Evolutionary conservation across 2,888 invertebrate species (phyloP).

Genomic region (Chouioia cunea): DNA sequence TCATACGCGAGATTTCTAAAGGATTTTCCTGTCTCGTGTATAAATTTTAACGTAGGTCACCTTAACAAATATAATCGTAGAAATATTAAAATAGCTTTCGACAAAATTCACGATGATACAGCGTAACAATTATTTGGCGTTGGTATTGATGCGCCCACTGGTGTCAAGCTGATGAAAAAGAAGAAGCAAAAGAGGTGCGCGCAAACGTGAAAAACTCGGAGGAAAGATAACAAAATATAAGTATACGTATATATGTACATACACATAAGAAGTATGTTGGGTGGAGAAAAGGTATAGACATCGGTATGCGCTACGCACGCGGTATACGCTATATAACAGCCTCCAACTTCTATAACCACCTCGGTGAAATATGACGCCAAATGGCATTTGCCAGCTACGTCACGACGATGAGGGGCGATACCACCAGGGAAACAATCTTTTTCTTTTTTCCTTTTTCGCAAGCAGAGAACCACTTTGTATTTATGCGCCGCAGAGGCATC

Average conservation of each 20-base stretch:
- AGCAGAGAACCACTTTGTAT: constrained; percentile 7
- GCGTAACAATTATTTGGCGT: no score
- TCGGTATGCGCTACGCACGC: constrained; percentile 52
- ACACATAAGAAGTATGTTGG: background rate
- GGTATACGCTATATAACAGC: background rate
- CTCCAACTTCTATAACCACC: constrained; percentile 53
- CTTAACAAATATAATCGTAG: no score
- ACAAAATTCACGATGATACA: no score
- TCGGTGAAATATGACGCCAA: constrained; percentile 61
- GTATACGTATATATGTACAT: background rate
- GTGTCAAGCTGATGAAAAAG: no score
- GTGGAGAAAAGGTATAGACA: constrained; percentile 28
- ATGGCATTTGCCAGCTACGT: constrained; percentile 55
- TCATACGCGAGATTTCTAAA: no score
- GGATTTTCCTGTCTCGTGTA: no score
- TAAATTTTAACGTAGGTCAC: no score
- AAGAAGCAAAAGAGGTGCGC: no score
- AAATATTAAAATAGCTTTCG: no score
- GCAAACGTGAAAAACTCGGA: no score
- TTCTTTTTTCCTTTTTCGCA: background rate
- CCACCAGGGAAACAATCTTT: constrained; percentile 32
- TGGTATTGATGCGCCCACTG: no score
- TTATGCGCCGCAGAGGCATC: constrained; percentile 1
- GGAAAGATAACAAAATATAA: background rate
- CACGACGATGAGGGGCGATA: constrained; percentile 55